Evolutionary conservation across 2,888 invertebrate species (phyloP).

Genomic region (Mythimna impura): DNA sequence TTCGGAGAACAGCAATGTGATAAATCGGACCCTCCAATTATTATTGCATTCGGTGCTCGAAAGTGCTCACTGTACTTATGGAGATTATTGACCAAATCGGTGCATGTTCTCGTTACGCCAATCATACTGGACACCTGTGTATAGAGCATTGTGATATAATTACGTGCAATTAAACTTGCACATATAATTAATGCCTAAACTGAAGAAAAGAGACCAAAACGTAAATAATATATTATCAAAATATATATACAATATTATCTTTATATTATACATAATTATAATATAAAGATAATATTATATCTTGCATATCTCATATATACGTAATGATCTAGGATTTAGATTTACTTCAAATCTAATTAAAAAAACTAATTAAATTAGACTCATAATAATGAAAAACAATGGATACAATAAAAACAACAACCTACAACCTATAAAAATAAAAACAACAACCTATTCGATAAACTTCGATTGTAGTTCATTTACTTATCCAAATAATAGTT

Average conservation of each 20-base stretch:
- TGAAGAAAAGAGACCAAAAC: constrained; percentile 1
- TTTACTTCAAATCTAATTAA: constrained; percentile 5
- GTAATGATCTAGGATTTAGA: background rate
- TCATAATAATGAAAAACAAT: constrained; percentile 1
- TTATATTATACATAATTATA: no score
- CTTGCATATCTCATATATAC: no score
- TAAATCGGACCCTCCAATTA: constrained; percentile 90
- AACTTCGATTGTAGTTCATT: background rate
- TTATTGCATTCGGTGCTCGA: constrained; percentile 88
- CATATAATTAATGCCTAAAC: constrained; percentile 12
- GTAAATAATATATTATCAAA: no score
- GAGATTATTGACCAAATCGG: constrained; percentile 89
- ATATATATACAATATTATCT: no score
- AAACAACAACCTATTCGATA: constrained; percentile 1
- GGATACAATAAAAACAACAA: constrained; percentile 1
- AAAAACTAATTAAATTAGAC: background rate
- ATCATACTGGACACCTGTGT: constrained; percentile 73
- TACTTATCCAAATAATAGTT: constrained; percentile 39
- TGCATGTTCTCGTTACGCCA: constrained; percentile 87
- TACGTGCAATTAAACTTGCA: constrained; percentile 28
- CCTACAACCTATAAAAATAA: background rate
- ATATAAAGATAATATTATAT: background rate
- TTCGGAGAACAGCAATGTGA: constrained; percentile 89
- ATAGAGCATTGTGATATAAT: constrained; percentile 31
- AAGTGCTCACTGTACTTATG: constrained; percentile 87